These are phyloP conservation scores for Probaryconus sp. DNA, from an alignment of 1,140 invertebrate species.

Conservation along the genomic window DNA sequence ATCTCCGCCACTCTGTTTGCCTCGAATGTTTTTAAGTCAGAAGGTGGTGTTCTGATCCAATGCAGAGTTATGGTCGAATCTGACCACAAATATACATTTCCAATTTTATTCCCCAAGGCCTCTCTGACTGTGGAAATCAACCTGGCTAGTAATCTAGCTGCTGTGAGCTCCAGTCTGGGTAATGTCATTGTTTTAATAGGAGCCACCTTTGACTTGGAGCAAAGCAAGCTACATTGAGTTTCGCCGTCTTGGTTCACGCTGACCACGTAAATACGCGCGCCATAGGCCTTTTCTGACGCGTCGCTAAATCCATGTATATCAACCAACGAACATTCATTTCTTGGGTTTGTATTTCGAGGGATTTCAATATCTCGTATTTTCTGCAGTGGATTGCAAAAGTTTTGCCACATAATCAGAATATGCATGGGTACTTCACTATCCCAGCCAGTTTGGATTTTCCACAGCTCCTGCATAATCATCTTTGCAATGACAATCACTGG, in stretches of 20 bases:
- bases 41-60: conserved; percentile 50
- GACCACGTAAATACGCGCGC: not conserved
- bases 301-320: conserved; percentile 1
- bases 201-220: conserved; percentile 6
- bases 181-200: conserved; percentile 1
- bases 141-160: not conserved
- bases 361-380: not conserved
- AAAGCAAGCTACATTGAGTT: not conserved
- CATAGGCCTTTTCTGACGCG: conserved; percentile 9
- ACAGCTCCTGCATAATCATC: conserved; percentile 7
- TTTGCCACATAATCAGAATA: not conserved
- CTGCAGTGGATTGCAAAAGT: not conserved
- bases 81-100: no score
- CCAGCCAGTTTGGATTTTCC: not conserved
- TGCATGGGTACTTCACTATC: not conserved
- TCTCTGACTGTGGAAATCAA: not conserved
- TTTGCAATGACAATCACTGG: conserved; percentile 2
- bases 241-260: not conserved
- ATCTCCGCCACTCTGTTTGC: conserved; percentile 65
- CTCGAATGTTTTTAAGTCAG: conserved; percentile 69
- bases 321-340: not conserved
- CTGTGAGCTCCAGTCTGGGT: not conserved
- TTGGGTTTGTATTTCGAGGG: not conserved
- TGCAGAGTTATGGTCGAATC: conserved; percentile 17
- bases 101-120: not conserved